Evolutionary conservation across 2,797 vertebrate genomes (phyloP).

Genomic region (Epinephelus awoara): DNA sequence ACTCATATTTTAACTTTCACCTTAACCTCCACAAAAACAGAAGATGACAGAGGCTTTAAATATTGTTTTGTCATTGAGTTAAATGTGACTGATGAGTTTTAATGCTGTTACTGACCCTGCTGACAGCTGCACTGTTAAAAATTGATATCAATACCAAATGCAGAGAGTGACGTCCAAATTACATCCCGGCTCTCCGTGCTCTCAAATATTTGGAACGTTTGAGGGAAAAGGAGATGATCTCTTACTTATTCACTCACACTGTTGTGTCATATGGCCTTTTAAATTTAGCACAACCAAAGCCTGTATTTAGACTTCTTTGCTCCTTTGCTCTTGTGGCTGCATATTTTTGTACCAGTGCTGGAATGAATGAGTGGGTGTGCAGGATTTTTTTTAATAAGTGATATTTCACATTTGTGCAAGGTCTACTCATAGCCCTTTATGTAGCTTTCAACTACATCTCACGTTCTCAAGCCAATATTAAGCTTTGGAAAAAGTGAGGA

Average conservation of each 20-base stretch:
- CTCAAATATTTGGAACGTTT: slow-evolving; percentile 65
- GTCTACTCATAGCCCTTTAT: slow-evolving; percentile 23
- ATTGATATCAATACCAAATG: slow-evolving; percentile 56
- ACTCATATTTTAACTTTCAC: slow-evolving; percentile 16
- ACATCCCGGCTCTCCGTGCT: slow-evolving; percentile 58
- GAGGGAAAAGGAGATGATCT: slow-evolving; percentile 46
- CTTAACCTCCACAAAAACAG: slow-evolving; percentile 7
- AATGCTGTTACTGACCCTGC: slow-evolving; percentile 19
- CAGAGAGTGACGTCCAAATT: slow-evolving; percentile 55
- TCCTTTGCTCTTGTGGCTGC: slow-evolving; percentile 48
- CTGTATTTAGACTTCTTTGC: slow-evolving; percentile 65
- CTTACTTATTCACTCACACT: slow-evolving; percentile 42
- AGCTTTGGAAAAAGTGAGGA: slow-evolving; percentile 17
- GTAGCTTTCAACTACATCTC: not conserved
- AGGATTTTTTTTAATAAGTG: slow-evolving; percentile 10
- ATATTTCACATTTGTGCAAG: slow-evolving; percentile 34
- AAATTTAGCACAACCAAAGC: slow-evolving; percentile 61
- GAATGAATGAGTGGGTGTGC: slow-evolving; percentile 53
- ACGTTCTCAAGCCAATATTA: slow-evolving; percentile 1
- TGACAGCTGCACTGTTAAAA: slow-evolving; percentile 41
- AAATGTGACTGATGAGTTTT: slow-evolving; percentile 42
- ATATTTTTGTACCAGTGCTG: slow-evolving; percentile 38
- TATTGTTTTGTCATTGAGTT: slow-evolving; percentile 14
- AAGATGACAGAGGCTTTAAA: slow-evolving; percentile 5
- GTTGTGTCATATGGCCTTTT: slow-evolving; percentile 62